A percentile compares a stretch with the other conserved stretches of the same genome.
Conservation (phyloP, 30 jellyfish, hydroid and myxozoan species). For the Aurelia aurita region DNA sequence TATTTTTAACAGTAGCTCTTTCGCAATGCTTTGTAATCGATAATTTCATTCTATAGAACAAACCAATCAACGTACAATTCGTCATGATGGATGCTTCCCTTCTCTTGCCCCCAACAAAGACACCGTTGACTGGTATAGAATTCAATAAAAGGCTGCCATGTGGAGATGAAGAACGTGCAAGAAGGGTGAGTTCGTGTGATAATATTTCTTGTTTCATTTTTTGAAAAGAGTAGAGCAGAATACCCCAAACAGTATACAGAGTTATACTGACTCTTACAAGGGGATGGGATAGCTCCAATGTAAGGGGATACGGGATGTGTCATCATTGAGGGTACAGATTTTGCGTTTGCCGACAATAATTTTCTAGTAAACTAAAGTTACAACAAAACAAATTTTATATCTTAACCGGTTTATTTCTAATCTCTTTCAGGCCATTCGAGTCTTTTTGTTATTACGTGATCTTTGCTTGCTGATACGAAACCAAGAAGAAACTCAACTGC, state of each 20-base stretch:
- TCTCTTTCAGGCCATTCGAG: constrained; percentile 82
- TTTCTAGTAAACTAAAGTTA: too few relatives aligned
- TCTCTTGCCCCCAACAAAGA: constrained; percentile 86
- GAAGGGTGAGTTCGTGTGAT: constrained; percentile 93
- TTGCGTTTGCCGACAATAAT: too few relatives aligned
- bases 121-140: constrained; percentile 96
- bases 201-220: too few relatives aligned
- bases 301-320: too few relatives aligned
- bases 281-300: too few relatives aligned
- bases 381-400: too few relatives aligned
- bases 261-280: too few relatives aligned
- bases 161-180: constrained; percentile 93
- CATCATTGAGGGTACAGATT: too few relatives aligned
- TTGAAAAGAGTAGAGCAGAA: too few relatives aligned
- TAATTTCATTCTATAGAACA: constrained; percentile 51
- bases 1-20: too few relatives aligned
- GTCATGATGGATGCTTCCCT: constrained; percentile 94
- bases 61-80: constrained; percentile 91
- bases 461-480: constrained; percentile 63
- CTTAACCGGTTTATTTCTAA: neutral
- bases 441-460: constrained; percentile 83
- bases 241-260: neutral
- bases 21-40: neutral
- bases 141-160: constrained; percentile 91
- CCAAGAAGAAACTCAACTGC: constrained; percentile 79